These are phyloP conservation scores for Mamestra configurata DNA, from an alignment of 1,140 invertebrate genomes.

Conservation along the genomic window DNA sequence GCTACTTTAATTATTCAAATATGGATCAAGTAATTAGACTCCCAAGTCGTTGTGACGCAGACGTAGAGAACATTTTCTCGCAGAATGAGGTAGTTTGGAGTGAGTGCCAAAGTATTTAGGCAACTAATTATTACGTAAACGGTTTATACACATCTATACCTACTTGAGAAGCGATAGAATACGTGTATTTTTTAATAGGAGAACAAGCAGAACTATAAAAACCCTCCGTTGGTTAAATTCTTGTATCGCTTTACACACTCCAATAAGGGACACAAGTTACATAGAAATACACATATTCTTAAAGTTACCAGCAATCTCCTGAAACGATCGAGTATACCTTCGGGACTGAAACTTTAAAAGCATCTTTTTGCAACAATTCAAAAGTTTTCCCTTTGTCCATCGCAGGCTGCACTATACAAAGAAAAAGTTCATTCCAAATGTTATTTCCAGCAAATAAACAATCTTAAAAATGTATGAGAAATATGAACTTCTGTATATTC, in stretches of 20 bases:
- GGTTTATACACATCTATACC: not conserved
- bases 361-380: slow-evolving; percentile 3
- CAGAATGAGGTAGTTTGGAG: not conserved
- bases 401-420: not conserved
- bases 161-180: not conserved
- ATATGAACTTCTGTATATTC: not conserved
- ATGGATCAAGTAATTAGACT: slow-evolving; percentile 19
- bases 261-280: not conserved
- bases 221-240: too few species aligned
- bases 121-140: slow-evolving; percentile 1
- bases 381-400: slow-evolving; percentile 6
- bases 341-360: slow-evolving; percentile 1
- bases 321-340: not conserved
- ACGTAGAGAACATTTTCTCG: not conserved
- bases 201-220: too few species aligned
- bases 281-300: not conserved
- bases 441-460: not conserved
- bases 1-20: slow-evolving; percentile 9
- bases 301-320: not conserved
- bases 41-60: not conserved
- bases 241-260: not conserved
- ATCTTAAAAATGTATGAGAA: not conserved
- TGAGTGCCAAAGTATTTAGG: not conserved
- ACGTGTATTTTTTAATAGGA: not conserved
- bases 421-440: not conserved